A percentile compares a stretch with the other conserved stretches of the same genome.
Conservation (phyloP, 64 coral and sea anemone genomes). For the Porites lutea region DNA sequence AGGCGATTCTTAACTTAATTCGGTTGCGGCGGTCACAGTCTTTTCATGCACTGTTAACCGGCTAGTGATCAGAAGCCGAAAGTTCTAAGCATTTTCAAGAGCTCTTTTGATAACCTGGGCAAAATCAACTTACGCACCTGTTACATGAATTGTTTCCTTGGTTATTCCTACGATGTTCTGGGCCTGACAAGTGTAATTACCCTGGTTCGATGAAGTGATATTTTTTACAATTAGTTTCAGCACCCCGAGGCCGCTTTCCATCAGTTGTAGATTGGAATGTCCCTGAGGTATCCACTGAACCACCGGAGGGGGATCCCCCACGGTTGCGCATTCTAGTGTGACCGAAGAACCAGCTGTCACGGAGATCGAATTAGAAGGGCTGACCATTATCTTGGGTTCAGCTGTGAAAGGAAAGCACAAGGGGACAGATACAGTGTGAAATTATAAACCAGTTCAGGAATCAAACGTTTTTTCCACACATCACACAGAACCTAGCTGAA, state of each 20-base stretch:
- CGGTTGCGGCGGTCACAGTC: no score
- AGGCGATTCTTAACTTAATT: no score
- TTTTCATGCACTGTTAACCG: no score
- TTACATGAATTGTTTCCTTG: slow-evolving; percentile 20
- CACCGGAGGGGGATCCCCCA: slow-evolving; percentile 45
- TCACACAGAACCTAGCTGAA: no score
- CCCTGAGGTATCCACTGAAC: slow-evolving; percentile 54
- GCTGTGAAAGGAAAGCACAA: not conserved
- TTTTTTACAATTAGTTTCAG: slow-evolving; percentile 43
- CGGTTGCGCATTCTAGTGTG: slow-evolving; percentile 30
- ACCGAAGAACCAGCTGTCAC: slow-evolving; percentile 45
- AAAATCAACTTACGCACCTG: slow-evolving; percentile 24
- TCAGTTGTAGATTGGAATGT: not conserved
- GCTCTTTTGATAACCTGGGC: no score
- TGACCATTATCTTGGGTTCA: slow-evolving; percentile 46
- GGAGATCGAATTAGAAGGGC: slow-evolving; percentile 27
- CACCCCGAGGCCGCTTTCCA: slow-evolving; percentile 23
- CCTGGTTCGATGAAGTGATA: slow-evolving; percentile 14
- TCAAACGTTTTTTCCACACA: no score
- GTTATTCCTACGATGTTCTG: slow-evolving; percentile 27
- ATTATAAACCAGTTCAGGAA: no score
- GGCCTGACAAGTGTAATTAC: slow-evolving; percentile 60
- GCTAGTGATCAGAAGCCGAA: not conserved
- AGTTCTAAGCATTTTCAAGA: not conserved
- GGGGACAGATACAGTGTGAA: not conserved